Conservation (phyloP, 2,113 vertebrate species). For the Alligator sinensis region DNA sequence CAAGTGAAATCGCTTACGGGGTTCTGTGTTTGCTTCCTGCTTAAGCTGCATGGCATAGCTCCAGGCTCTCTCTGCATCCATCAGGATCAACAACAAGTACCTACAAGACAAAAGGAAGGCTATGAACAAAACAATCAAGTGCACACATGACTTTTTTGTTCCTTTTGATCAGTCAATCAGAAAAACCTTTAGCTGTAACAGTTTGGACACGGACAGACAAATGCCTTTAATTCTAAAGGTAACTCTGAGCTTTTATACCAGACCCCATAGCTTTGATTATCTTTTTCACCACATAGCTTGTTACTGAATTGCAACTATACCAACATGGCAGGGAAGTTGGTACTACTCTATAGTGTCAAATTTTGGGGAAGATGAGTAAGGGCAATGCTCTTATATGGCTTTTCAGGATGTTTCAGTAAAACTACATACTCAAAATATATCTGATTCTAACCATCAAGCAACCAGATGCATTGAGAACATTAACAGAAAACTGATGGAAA, state of each 20-base stretch:
- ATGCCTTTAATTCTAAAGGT: neutral
- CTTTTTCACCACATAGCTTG: neutral
- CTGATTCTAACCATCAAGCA: neutral
- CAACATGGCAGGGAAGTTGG: neutral
- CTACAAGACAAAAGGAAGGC: conserved; percentile 60
- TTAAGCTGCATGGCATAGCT: conserved; percentile 99
- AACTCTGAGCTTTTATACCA: neutral
- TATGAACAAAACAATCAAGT: neutral
- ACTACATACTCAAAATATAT: neutral
- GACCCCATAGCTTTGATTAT: neutral
- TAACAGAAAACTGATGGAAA: neutral
- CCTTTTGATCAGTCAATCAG: neutral
- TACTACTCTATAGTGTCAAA: neutral
- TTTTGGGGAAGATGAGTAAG: neutral
- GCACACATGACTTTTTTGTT: neutral
- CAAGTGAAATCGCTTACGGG: conserved; percentile 95
- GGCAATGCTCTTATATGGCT: neutral
- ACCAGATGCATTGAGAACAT: neutral
- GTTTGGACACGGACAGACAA: neutral
- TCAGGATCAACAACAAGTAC: conserved; percentile 93
- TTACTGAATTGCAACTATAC: neutral
- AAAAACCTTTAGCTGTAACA: neutral
- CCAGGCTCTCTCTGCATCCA: conserved; percentile 98
- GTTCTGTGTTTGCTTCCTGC: conserved; percentile 97
- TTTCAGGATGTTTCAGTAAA: neutral